These are phyloP conservation scores for Drosophila meridiana DNA, from an alignment of 2,888 invertebrate species.

Conservation along the genomic window DNA sequence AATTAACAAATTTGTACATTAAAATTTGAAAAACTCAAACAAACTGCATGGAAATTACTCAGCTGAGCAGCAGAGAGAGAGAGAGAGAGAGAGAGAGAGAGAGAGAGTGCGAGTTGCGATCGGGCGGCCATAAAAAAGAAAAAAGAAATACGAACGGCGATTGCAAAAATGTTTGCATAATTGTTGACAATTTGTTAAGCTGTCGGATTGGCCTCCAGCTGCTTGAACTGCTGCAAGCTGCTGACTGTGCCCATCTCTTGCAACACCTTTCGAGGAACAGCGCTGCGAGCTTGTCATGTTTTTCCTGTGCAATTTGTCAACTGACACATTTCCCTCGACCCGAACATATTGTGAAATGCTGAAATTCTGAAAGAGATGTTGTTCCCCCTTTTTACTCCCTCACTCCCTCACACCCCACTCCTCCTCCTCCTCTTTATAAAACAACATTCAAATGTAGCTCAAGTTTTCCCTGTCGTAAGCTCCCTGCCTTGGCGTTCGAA, in stretches of 20 bases:
- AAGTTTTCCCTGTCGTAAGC: slow-evolving; percentile 31
- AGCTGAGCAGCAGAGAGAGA: slow-evolving; percentile 52
- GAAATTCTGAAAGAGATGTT: slow-evolving; percentile 14
- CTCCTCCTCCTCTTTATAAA: neutral
- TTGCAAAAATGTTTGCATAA: slow-evolving; percentile 78
- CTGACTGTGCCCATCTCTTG: slow-evolving; percentile 59
- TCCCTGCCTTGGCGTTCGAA: slow-evolving; percentile 48
- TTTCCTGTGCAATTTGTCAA: slow-evolving; percentile 84
- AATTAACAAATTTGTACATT: slow-evolving; percentile 85
- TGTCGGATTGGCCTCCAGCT: slow-evolving; percentile 57
- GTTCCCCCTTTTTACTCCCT: neutral
- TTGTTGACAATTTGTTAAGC: slow-evolving; percentile 79
- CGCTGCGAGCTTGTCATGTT: slow-evolving; percentile 82
- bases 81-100: neutral
- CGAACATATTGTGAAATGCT: slow-evolving; percentile 64
- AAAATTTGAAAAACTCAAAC: slow-evolving; percentile 76
- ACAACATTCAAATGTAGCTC: slow-evolving; percentile 19
- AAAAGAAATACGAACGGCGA: slow-evolving; percentile 22
- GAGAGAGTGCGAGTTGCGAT: slow-evolving; percentile 6
- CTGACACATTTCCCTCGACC: slow-evolving; percentile 63
- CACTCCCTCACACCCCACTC: neutral
- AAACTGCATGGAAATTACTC: slow-evolving; percentile 81
- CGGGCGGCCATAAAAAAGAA: slow-evolving; percentile 35
- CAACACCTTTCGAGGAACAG: slow-evolving; percentile 72
- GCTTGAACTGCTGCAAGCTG: neutral